A percentile compares a stretch with the other conserved stretches of the same genome.
These are phyloP conservation scores for Dendrocincla tyrannina DNA, from an alignment of 2,797 vertebrate species.

Conservation along the genomic window DNA sequence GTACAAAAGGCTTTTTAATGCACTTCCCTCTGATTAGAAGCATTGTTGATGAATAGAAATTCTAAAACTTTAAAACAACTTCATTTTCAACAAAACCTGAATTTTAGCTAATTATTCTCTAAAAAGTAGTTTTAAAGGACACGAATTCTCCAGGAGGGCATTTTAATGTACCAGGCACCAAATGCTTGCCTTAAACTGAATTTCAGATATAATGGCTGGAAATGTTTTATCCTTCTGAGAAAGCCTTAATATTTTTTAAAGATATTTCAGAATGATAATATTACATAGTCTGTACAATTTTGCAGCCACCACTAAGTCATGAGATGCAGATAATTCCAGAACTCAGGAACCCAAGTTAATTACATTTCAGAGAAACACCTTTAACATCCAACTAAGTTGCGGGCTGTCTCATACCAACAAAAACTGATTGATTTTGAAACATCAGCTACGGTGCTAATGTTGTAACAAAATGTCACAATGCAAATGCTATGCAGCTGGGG, in stretches of 20 bases:
- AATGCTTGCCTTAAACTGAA: neutral
- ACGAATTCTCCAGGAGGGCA: neutral
- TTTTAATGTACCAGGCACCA: neutral
- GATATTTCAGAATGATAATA: neutral
- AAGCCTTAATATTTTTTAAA: neutral
- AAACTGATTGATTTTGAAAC: conserved; percentile 71
- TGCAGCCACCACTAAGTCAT: neutral
- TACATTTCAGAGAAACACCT: neutral
- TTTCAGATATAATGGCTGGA: neutral
- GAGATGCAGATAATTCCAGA: neutral
- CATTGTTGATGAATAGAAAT: neutral
- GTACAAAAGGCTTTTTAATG: neutral
- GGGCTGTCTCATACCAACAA: neutral
- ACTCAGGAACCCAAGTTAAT: neutral
- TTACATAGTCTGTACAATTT: fast-evolving
- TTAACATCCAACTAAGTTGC: neutral
- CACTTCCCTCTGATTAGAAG: neutral
- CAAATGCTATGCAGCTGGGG: conserved; percentile 72
- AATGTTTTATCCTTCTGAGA: neutral
- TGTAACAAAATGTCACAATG: conserved; percentile 77
- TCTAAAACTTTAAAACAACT: neutral
- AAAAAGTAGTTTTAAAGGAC: neutral
- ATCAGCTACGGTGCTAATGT: conserved; percentile 59
- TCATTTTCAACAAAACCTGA: neutral
- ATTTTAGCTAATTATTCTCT: neutral